phyloP scores from a whole-genome alignment of 2,113 vertebrate species.

The Oncorhynchus tshawytscha region DNA sequence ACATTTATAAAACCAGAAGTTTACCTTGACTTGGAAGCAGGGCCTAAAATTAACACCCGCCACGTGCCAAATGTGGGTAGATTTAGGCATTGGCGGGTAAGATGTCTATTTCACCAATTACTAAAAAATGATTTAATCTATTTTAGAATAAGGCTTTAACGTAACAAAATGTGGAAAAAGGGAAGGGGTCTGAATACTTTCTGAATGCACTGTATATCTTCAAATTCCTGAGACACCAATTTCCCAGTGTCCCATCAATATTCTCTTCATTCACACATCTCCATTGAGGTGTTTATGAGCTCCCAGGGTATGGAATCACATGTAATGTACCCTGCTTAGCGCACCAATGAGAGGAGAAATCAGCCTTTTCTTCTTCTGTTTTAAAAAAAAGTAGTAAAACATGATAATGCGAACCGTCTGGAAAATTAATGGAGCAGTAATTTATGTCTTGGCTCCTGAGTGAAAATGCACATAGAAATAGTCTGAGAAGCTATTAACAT shows the following conservation, averaged over 20 bases:
- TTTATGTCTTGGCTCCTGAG: constrained; percentile 44
- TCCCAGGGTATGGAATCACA: constrained; percentile 21
- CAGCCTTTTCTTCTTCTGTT: constrained; percentile 28
- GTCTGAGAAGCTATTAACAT: constrained; percentile 45
- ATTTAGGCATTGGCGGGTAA: too few species aligned
- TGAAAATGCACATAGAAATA: constrained; percentile 34
- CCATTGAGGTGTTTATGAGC: constrained; percentile 17
- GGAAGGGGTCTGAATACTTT: too few species aligned
- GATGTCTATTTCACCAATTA: too few species aligned
- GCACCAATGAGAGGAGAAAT: constrained; percentile 12
- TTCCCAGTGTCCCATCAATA: background rate
- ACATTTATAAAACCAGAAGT: too few species aligned
- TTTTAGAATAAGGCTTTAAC: too few species aligned
- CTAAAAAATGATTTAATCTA: too few species aligned
- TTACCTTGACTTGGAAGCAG: too few species aligned
- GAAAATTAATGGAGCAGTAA: constrained; percentile 51
- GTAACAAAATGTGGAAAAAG: too few species aligned
- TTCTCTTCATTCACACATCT: background rate
- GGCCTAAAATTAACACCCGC: too few species aligned
- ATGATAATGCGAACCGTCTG: constrained; percentile 51
- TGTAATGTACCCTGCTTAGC: background rate
- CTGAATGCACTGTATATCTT: too few species aligned
- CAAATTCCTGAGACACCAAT: background rate
- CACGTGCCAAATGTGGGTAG: too few species aligned
- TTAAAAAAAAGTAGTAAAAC: constrained; percentile 46